A percentile compares a stretch with the other conserved stretches of the same genome.
phyloP scores from a whole-genome alignment of 2,888 invertebrate genomes.

The Tiliacea aurago region DNA sequence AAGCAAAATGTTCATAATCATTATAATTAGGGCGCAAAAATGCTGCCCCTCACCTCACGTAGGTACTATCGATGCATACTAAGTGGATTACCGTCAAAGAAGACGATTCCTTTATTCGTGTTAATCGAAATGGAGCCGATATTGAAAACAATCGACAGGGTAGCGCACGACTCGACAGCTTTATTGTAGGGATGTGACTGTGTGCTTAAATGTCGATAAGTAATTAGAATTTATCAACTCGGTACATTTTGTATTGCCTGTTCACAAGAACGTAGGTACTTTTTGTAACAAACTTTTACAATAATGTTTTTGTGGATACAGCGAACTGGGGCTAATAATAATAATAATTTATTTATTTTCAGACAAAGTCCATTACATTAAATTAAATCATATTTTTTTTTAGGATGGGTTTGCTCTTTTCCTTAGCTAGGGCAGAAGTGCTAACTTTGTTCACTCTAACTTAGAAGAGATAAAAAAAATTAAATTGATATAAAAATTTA shows the following conservation, averaged over 20 bases:
- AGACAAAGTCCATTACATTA: too few species aligned
- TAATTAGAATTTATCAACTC: constrained; percentile 56
- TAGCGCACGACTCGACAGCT: constrained; percentile 84
- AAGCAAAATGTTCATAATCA: constrained; percentile 78
- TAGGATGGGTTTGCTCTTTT: too few species aligned
- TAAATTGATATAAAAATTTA: too few species aligned
- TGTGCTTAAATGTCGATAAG: constrained; percentile 66
- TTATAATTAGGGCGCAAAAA: constrained; percentile 83
- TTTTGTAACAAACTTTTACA: neutral
- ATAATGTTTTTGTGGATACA: neutral
- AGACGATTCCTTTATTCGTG: constrained; percentile 86
- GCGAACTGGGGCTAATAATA: too few species aligned
- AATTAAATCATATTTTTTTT: too few species aligned
- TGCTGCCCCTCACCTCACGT: constrained; percentile 75
- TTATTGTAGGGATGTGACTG: constrained; percentile 67
- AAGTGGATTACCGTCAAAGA: constrained; percentile 84
- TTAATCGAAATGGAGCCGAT: constrained; percentile 88
- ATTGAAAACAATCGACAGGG: constrained; percentile 90
- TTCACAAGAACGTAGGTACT: neutral
- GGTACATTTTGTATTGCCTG: neutral
- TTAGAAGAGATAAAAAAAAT: too few species aligned
- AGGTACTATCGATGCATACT: constrained; percentile 77
- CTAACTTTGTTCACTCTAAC: too few species aligned
- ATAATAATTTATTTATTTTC: too few species aligned
- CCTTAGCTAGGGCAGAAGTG: too few species aligned